Conservation (phyloP, 2,888 invertebrate genomes). For the Junonia oenone region DNA sequence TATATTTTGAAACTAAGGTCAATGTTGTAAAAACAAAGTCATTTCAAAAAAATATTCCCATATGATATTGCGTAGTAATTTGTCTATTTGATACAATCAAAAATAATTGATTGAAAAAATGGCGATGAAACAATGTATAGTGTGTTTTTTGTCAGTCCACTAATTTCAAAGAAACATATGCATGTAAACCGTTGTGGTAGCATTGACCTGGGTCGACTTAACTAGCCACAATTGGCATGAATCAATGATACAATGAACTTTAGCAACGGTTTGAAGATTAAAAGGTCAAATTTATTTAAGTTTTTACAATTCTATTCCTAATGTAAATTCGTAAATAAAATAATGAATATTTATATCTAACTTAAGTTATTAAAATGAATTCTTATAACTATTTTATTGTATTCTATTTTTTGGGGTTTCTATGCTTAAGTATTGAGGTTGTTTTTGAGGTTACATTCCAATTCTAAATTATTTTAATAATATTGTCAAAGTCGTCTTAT, state of each 20-base stretch:
- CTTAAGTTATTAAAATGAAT: background rate
- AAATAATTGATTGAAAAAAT: background rate
- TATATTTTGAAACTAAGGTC: background rate
- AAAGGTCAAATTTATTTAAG: background rate
- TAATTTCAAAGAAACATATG: conserved; percentile 1
- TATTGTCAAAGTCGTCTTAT: no score
- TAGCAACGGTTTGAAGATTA: conserved; percentile 14
- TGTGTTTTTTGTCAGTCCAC: background rate
- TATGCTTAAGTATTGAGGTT: no score
- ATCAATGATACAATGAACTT: conserved; percentile 30
- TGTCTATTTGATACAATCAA: no score
- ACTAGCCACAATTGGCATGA: conserved; percentile 18
- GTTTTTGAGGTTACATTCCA: no score
- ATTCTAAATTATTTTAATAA: no score
- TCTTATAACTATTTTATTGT: background rate
- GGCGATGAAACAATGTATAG: background rate
- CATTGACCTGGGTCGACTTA: conserved; percentile 38
- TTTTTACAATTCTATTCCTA: background rate
- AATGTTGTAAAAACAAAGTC: background rate
- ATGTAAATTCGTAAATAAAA: no score
- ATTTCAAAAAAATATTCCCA: background rate
- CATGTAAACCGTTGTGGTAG: conserved; percentile 30
- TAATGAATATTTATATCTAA: background rate
- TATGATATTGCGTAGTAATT: no score
- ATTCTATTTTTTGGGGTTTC: background rate